These are phyloP conservation scores for Meteorus cinctellus DNA, from an alignment of 2,888 invertebrate species.

Conservation along the genomic window DNA sequence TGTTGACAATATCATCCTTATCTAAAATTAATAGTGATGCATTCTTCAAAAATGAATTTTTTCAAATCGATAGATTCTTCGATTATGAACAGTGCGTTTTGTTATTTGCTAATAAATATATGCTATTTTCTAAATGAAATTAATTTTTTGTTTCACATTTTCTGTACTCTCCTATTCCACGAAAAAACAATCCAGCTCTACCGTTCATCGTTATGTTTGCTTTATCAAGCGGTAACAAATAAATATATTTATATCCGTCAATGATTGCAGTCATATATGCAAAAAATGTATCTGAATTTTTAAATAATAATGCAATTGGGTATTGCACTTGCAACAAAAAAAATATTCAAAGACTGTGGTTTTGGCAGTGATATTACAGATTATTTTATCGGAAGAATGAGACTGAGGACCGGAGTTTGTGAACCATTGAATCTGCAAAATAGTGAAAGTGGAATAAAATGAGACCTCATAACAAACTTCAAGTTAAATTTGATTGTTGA, in stretches of 20 bases:
- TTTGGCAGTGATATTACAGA: constrained; percentile 35
- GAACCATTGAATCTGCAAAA: neutral
- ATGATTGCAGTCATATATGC: constrained; percentile 23
- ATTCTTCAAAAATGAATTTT: neutral
- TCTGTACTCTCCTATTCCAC: constrained; percentile 11
- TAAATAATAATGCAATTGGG: constrained; percentile 5
- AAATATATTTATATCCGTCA: constrained; percentile 6
- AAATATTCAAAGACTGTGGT: neutral
- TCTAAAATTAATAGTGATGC: constrained; percentile 15
- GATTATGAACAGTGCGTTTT: neutral
- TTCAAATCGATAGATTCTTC: neutral
- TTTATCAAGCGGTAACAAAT: constrained; percentile 41
- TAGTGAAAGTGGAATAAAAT: neutral
- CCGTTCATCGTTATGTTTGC: neutral
- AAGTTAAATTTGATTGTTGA: constrained; percentile 24
- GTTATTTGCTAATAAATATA: neutral
- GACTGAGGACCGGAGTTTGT: neutral
- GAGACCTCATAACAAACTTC: neutral
- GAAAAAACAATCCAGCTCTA: neutral
- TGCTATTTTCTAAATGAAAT: neutral
- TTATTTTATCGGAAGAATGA: constrained; percentile 23
- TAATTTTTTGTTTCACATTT: neutral
- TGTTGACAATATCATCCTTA: constrained; percentile 19
- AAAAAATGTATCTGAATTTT: constrained; percentile 33
- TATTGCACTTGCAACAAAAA: constrained; percentile 1